Percentiles rank a stretch among this genome's conserved stretches.
Conservation (phyloP, 1,140 invertebrate genomes). For the Papilio helenus region DNA sequence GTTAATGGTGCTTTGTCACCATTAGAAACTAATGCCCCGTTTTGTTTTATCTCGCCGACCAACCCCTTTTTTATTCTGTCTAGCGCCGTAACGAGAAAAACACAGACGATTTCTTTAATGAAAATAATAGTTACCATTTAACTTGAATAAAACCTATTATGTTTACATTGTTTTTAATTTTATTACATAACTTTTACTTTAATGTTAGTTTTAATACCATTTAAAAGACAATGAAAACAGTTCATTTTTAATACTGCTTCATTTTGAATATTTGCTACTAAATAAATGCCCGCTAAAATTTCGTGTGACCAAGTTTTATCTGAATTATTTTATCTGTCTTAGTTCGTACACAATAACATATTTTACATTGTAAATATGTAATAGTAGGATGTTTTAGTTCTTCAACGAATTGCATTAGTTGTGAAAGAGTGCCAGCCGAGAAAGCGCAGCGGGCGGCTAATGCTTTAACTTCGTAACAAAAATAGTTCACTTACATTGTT, state of each 20-base stretch:
- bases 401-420: background rate
- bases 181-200: background rate
- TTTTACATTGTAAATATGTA: background rate
- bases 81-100: slow-evolving; percentile 10
- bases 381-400: background rate
- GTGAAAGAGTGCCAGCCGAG: background rate
- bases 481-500: background rate
- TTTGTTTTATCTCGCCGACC: slow-evolving; percentile 10
- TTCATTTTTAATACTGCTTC: too few species aligned
- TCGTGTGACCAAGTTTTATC: background rate
- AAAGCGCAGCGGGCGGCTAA: slow-evolving; percentile 28
- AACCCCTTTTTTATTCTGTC: slow-evolving; percentile 16
- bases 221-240: too few species aligned
- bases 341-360: background rate
- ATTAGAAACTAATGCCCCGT: slow-evolving; percentile 28
- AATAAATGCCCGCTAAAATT: too few species aligned
- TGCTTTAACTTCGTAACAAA: slow-evolving; percentile 22
- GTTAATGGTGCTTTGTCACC: slow-evolving; percentile 32
- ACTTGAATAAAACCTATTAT: background rate
- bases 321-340: background rate
- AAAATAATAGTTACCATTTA: background rate
- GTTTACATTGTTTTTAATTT: background rate
- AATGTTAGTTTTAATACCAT: too few species aligned
- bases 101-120: background rate
- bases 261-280: too few species aligned